Conservation (phyloP, 2,797 vertebrate species). For the Gymnoscopelus braueri region DNA sequence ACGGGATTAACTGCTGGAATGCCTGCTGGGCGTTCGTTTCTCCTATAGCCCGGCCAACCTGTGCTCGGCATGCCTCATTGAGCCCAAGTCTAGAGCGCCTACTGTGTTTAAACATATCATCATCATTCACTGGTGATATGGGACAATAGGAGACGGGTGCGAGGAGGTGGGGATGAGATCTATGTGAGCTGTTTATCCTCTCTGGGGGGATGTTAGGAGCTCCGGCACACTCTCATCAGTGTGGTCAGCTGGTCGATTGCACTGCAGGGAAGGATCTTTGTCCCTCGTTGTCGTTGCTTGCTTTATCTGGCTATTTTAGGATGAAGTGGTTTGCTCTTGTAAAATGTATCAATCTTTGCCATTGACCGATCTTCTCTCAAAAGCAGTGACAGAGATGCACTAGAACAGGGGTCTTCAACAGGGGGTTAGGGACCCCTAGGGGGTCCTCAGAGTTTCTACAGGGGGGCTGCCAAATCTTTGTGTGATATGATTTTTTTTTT, state of each 20-base stretch:
- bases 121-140: slow-evolving; percentile 26
- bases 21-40: slow-evolving; percentile 13
- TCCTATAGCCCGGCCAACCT: slow-evolving; percentile 27
- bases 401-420: no score
- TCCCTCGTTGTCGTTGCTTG: slow-evolving; percentile 18
- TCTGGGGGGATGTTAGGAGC: slow-evolving; percentile 9
- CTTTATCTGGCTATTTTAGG: slow-evolving; percentile 3
- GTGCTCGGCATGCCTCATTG: slow-evolving; percentile 37
- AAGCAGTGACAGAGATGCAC: no score
- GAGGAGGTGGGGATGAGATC: background rate
- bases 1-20: slow-evolving; percentile 33
- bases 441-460: no score
- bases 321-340: slow-evolving; percentile 12
- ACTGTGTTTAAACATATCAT: slow-evolving; percentile 42
- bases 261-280: slow-evolving; percentile 11
- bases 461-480: no score
- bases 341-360: background rate
- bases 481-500: no score
- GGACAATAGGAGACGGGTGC: slow-evolving; percentile 8
- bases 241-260: background rate
- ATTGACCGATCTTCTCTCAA: background rate
- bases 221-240: slow-evolving; percentile 1
- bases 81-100: slow-evolving; percentile 26
- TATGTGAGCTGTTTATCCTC: slow-evolving; percentile 28
- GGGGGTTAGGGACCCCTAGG: no score